A percentile compares a stretch with the other conserved stretches of the same genome.
Conservation (phyloP, 1,140 invertebrate species). For the Tyrophagus putrescentiae region DNA sequence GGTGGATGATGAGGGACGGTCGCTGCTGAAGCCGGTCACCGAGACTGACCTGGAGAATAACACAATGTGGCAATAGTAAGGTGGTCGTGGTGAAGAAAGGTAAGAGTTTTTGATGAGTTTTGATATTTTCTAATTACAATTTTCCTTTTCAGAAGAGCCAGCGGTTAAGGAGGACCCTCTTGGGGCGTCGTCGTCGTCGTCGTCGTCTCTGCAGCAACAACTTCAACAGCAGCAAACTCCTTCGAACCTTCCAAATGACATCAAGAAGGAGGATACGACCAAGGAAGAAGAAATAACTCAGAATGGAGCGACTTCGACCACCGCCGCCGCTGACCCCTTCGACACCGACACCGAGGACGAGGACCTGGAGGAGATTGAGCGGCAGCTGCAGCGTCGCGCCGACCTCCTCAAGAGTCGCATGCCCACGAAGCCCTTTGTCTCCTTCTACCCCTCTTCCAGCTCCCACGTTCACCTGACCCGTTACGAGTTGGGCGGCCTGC, state of each 20-base stretch:
- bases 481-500: constrained; percentile 38
- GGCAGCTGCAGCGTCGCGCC: neutral
- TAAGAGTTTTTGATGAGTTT: neutral
- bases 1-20: constrained; percentile 26
- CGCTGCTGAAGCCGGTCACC: neutral
- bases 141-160: too few species aligned
- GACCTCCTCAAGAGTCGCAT: too few species aligned
- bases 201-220: too few species aligned
- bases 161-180: too few species aligned
- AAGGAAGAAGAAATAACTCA: neutral
- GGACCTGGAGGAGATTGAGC: constrained; percentile 1
- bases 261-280: neutral
- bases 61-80: too few species aligned
- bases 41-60: neutral
- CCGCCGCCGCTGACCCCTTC: neutral
- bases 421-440: neutral
- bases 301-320: neutral
- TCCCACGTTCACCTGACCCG: constrained; percentile 27
- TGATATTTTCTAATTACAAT: too few species aligned
- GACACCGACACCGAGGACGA: neutral
- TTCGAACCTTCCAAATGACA: too few species aligned
- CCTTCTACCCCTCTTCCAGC: neutral
- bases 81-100: neutral
- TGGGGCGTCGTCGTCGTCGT: too few species aligned
- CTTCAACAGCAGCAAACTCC: too few species aligned